Evolutionary conservation across 2,113 vertebrate species (phyloP), one percentile per base, ranked within the genome.

Genomic region (Lates calcarifer): DNA sequence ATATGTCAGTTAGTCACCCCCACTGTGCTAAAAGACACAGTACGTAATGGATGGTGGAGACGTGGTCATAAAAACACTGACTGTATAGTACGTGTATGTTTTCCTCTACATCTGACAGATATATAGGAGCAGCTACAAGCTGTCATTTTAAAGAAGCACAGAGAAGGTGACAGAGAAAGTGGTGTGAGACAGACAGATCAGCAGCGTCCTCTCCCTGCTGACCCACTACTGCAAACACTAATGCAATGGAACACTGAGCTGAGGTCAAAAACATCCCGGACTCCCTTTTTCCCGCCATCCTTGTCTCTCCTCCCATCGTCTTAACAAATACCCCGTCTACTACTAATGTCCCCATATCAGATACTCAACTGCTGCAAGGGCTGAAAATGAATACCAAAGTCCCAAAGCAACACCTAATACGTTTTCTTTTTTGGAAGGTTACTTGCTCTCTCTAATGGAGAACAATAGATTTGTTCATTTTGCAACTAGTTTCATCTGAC

Each of bases 231-330:
- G 55, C 26, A 64, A 73, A 64, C 63, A 85, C 47, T 83, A 84
- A 89, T 61, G 70, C 74, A 66, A 81, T 75, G 24, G 82, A 74
- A 77, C 33, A 60, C 47, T 57, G 24, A 24, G 17, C 49, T 43
- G 53, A 82, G 72, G 66, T 86, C 77, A 74, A 57, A 49, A 74
- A 63, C 45, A 77, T 15, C 26, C 17, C 35, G 28, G 33, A 11
- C 67, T 39, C 31, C 43, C 45, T 35, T 39, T 8, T 51, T 70
- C 41, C 31, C 5, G 1, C 62, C 33, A 24, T 47, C 47, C 15
- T 22, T 39, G 17, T 24, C 60, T 43, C 29, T 57, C 15, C 43
- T 51, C 53, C 24, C 26, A 45, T 28, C 49, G 61, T 51, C 69
- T 72, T 28, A 78, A 71, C 51, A 84, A 83, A 87, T 47, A 49